Base-by-base conservation (phyloP, 2,888 invertebrate species). In the Platypus cylindrus region DNA sequence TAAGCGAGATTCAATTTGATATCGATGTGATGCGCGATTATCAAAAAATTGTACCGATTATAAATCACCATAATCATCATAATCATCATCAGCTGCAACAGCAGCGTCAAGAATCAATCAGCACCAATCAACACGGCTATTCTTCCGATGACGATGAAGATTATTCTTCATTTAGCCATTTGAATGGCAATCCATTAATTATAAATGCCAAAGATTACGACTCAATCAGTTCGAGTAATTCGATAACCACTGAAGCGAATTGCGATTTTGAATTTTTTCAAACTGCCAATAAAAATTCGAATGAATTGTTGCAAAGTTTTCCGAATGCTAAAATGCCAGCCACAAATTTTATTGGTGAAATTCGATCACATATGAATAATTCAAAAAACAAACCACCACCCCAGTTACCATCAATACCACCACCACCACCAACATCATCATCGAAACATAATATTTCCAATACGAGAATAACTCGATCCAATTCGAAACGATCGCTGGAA, bases 211-310 rank as follows among this genome's bases (percentile, higher is more conserved):
- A 47, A 17, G 62, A 63, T 20, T 60, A 51, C 43, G 59, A 58
- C 30, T 53, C 56, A 1, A 39, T 53, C 32, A 57, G 56, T 37
- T 54, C 55, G 37, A 59, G 37, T 52, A 68, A 69, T 46, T 73
- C 73, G 5, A 73, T 71, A 22, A 73, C 73, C 2, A 73, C 73
- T 0, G 70, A 71, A 41, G 74, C 73, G 16, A 73, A 73, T 48
- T 70, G 73, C 48, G 74, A 74, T 51, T 74, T 74, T 49, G 73
- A 73, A 46, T 74, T 70, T 52, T 73, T 65, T 45, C 67, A 67
- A 45, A 61, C 60, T 39, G 8, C 17, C 9, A 17, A 17, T 8
- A 26, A 17, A 7, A 30, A 17, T 8, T 15, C 24, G 16, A 32
- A 8, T 14, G 15, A 24, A 14, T 22, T 14, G 3, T 30, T 11